phyloP scores from a whole-genome alignment of 2,113 vertebrate genomes.

The Myrmophylax atrothorax region DNA sequence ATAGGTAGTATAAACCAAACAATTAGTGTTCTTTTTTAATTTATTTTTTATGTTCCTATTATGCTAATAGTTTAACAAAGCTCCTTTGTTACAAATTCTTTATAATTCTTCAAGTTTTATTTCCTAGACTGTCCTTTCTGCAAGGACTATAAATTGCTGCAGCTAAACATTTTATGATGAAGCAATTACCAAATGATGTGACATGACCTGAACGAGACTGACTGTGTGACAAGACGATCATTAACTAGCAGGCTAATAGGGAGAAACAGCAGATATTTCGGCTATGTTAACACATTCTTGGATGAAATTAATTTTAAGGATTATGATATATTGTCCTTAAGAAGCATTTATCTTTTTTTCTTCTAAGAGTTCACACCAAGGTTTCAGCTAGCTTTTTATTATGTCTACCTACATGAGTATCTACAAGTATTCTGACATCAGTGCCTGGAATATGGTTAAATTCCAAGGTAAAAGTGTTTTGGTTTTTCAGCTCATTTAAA shows the following conservation, averaged over 20 bases:
- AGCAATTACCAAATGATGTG: neutral
- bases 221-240: neutral
- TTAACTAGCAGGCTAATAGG: neutral
- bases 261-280: neutral
- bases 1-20: neutral
- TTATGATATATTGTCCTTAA: neutral
- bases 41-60: neutral
- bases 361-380: neutral
- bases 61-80: neutral
- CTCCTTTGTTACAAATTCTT: neutral
- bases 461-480: neutral
- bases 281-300: neutral
- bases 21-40: neutral
- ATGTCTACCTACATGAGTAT: neutral
- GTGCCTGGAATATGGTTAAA: rapidly evolving
- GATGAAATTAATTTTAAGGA: neutral
- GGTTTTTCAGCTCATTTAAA: neutral
- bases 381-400: neutral
- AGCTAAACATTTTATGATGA: neutral
- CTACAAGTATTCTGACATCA: neutral
- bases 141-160: neutral
- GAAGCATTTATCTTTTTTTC: neutral
- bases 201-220: neutral
- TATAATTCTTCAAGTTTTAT: neutral
- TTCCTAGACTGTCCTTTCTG: neutral